Evolutionary conservation across 2,113 vertebrate genomes (phyloP).

Genomic region (Polypterus senegalus): DNA sequence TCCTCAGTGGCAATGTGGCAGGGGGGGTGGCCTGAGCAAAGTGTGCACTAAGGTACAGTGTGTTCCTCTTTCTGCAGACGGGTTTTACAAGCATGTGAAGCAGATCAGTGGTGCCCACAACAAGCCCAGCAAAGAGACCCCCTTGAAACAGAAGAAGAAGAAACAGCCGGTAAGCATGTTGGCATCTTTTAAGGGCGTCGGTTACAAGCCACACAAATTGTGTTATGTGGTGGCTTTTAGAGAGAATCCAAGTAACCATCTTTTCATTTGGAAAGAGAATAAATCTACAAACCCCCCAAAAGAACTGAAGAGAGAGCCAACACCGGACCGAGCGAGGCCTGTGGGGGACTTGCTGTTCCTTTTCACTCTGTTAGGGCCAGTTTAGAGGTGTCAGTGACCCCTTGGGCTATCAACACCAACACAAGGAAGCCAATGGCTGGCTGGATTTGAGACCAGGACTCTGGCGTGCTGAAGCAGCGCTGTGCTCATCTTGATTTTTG

Average conservation of each 20-base stretch:
- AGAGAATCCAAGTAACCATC: neutral
- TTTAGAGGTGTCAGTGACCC: no score
- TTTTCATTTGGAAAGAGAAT: no score
- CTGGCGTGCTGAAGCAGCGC: no score
- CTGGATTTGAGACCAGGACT: no score
- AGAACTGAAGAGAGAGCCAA: no score
- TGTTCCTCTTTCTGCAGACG: conserved; percentile 51
- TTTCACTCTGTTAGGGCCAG: no score
- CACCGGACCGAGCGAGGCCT: no score
- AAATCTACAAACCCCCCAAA: no score
- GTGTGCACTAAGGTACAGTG: neutral
- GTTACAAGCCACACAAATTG: neutral
- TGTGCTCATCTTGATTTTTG: no score
- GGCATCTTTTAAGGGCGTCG: neutral
- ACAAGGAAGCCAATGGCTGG: no score
- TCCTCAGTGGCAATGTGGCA: neutral
- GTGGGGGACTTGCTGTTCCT: no score
- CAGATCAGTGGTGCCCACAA: conserved; percentile 92
- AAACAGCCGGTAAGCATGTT: conserved; percentile 60
- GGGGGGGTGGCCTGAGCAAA: neutral
- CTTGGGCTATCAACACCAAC: no score
- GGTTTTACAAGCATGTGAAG: conserved; percentile 88
- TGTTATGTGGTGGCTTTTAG: neutral
- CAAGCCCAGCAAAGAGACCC: conserved; percentile 57
- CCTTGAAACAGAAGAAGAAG: conserved; percentile 68